Evolutionary conservation across 2,113 vertebrate species (phyloP), one percentile per base, ranked within the genome.

Genomic region (Ginglymostoma cirratum): DNA sequence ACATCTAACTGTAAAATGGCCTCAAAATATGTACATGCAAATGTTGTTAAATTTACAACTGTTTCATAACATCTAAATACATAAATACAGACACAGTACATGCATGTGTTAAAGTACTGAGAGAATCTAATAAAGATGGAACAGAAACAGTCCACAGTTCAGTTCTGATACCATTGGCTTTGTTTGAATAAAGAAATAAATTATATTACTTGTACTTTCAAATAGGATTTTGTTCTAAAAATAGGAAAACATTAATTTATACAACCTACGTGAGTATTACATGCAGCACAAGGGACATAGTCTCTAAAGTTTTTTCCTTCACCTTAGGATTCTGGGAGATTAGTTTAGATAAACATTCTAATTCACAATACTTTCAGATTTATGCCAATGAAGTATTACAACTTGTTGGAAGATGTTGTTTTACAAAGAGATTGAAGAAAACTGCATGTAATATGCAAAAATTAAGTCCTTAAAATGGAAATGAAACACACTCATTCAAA

Each of bases 131-230:
- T 83, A 83, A 45, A 45, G 80, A 83, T 83, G 80, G 78, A 38
- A 83, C 80, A 83, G 5, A 42, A 83, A 23, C 38, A 42, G 80
- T 3, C 65, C 19, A 19, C 61, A 92, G 61, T 55, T 66, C 52
- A 65, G 7, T 90, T 61, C 89, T 66, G 4, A 38, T 66, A 34
- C 34, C 17, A 34, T 92, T 52, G 27, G 86, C 87, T 34, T 52
- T 30, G 19, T 92, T 92, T 66, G n/a, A 65, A 92, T 92, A 65
- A 17, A 66, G 89, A 92, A 92, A 92, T 66, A 92, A 48, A 34
- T 30, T 61, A 30, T 30, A 90, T 61, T 61, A 55, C 87, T 61
- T 89, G 3, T 67, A 66, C 61, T 94, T 94, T 42, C 66, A 42
- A 69, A 94, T 27, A 45, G 61, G 24, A 95, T 48, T 34, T 72